A percentile compares a stretch with the other conserved stretches of the same genome.
phyloP scores from a whole-genome alignment of 2,113 vertebrate species.

The Brevimyrus niger region DNA sequence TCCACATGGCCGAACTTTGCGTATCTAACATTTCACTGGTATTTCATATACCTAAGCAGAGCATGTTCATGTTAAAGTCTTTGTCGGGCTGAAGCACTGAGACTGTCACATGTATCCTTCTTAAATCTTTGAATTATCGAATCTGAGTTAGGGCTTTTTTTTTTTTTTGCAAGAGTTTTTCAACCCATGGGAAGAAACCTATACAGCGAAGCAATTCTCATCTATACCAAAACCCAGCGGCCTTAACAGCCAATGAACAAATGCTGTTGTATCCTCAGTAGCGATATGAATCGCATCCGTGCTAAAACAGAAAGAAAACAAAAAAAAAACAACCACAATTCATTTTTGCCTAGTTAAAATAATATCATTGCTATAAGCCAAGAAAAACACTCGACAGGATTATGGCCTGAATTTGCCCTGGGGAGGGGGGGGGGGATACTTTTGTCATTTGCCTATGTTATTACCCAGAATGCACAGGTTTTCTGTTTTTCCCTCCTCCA shows the following conservation, averaged over 20 bases:
- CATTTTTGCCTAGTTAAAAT: constrained; percentile 3
- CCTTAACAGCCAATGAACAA: neutral
- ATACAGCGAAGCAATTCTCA: neutral
- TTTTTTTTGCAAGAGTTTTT: neutral
- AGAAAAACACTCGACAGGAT: neutral
- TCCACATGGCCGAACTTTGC: neutral
- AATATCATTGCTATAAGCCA: neutral
- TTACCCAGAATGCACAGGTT: neutral
- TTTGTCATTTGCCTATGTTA: neutral
- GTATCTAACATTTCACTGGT: neutral
- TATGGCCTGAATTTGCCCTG: neutral
- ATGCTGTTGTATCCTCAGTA: neutral
- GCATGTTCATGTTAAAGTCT: neutral
- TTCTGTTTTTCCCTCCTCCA: neutral
- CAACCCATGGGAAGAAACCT: neutral
- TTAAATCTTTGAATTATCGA: neutral
- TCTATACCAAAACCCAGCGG: neutral
- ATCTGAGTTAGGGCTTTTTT: neutral
- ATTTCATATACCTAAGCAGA: neutral
- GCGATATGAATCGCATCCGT: neutral
- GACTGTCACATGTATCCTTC: neutral
- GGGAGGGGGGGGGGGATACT: neutral
- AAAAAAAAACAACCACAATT: neutral
- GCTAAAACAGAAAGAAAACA: neutral
- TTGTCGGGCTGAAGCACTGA: neutral